These are phyloP conservation scores for Phrynocephalus versicolor DNA, from an alignment of 2,113 vertebrate species.

Conservation along the genomic window DNA sequence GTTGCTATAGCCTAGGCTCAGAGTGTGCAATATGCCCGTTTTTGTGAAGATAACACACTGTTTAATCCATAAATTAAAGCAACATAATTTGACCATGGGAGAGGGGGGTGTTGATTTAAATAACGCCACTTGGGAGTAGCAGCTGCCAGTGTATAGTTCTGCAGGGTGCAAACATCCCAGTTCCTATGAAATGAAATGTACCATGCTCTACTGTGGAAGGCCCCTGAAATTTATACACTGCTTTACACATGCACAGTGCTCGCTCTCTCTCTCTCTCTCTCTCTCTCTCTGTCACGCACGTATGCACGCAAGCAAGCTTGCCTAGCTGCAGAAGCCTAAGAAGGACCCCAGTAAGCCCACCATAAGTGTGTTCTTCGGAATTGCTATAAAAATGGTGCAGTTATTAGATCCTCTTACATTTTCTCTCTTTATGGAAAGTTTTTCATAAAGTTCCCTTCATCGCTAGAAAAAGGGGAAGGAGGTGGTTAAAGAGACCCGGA, in stretches of 20 bases:
- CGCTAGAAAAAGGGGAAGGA: constrained; percentile 35
- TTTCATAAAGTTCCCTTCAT: constrained; percentile 50
- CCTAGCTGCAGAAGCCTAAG: no score
- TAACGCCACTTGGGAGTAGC: no score
- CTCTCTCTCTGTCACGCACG: no score
- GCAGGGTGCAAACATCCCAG: no score
- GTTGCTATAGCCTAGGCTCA: not conserved
- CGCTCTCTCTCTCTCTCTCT: no score
- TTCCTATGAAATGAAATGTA: not conserved
- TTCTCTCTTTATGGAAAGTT: constrained; percentile 45
- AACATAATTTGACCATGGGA: not conserved
- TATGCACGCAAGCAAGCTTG: no score
- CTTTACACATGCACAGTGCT: constrained; percentile 12
- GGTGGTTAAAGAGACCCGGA: constrained; percentile 43
- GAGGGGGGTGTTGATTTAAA: not conserved
- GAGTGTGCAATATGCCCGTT: not conserved
- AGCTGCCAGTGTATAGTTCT: not conserved
- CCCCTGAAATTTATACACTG: not conserved
- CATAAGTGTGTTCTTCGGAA: not conserved
- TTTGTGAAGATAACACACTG: not conserved
- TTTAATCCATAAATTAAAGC: not conserved
- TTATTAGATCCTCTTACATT: constrained; percentile 41
- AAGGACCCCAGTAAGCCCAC: not conserved
- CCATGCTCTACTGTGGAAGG: not conserved
- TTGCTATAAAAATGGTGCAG: constrained; percentile 8